A percentile compares a stretch with the other conserved stretches of the same genome.
Evolutionary conservation across 2,888 invertebrate genomes (phyloP).

Genomic region (Catocala nupta): DNA sequence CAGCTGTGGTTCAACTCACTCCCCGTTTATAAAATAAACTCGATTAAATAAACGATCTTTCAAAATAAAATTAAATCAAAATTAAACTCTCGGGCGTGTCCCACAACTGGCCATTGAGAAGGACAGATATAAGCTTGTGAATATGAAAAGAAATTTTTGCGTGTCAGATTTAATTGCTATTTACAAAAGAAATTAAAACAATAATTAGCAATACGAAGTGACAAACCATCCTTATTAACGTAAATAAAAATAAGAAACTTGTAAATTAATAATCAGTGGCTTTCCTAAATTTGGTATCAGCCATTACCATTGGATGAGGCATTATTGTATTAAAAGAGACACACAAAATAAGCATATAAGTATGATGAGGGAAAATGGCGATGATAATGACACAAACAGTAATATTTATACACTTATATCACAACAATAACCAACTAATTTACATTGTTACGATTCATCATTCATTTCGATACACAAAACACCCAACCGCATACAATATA

Average conservation of each 20-base stretch:
- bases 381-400: slow-evolving; percentile 36
- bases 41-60: background rate
- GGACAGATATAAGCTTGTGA: slow-evolving; percentile 72
- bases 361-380: slow-evolving; percentile 40
- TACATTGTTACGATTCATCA: slow-evolving; percentile 40
- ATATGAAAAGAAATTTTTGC: slow-evolving; percentile 47
- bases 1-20: slow-evolving; percentile 54
- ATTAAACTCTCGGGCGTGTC: slow-evolving; percentile 16
- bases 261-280: too few relatives aligned
- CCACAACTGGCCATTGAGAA: slow-evolving; percentile 75
- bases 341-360: slow-evolving; percentile 48
- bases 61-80: slow-evolving; percentile 15
- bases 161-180: slow-evolving; percentile 38
- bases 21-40: slow-evolving; percentile 5
- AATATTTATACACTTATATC: slow-evolving; percentile 31
- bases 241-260: too few relatives aligned
- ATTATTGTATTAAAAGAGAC: slow-evolving; percentile 29
- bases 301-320: background rate
- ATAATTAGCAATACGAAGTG: too few relatives aligned
- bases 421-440: slow-evolving; percentile 35
- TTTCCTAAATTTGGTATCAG: background rate
- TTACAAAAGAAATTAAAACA: background rate
- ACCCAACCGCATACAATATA: slow-evolving; percentile 48
- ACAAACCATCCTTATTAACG: too few relatives aligned
- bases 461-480: slow-evolving; percentile 41